Conservation (phyloP, 2,797 vertebrate species). For the Euphonia xanthogaster region DNA sequence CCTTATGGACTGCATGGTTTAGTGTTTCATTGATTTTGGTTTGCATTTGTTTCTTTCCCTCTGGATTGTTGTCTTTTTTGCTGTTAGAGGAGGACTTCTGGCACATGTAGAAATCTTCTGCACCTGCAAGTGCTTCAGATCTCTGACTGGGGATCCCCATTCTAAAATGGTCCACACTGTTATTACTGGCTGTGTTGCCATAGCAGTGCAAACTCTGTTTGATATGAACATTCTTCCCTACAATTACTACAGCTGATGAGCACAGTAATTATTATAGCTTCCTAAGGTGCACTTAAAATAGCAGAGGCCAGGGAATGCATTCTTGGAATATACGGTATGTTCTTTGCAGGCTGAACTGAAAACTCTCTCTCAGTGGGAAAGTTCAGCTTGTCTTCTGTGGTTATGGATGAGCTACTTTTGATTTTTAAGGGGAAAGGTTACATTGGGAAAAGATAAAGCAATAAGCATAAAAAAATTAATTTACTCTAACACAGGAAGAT, state of each 20-base stretch:
- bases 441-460: not conserved
- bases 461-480: not conserved
- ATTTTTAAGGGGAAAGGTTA: conserved; percentile 25
- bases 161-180: conserved; percentile 6
- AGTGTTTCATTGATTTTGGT: not conserved
- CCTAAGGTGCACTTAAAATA: conserved; percentile 72
- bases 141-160: conserved; percentile 59
- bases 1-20: not conserved
- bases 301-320: conserved; percentile 17
- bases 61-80: not conserved
- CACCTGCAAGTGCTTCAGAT: conserved; percentile 47
- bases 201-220: conserved; percentile 77
- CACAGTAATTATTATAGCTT: conserved; percentile 79
- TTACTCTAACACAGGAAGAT: not conserved
- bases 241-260: conserved; percentile 84
- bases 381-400: conserved; percentile 18
- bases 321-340: not conserved
- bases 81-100: not conserved
- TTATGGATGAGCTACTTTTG: not conserved
- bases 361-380: conserved; percentile 32
- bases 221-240: conserved; percentile 76
- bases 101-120: conserved; percentile 37
- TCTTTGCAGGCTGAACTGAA: conserved; percentile 27
- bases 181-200: conserved; percentile 77
- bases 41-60: not conserved